These are phyloP conservation scores for Anarhynchus alexandrinus DNA, from an alignment of 2,113 vertebrate species.

Conservation along the genomic window DNA sequence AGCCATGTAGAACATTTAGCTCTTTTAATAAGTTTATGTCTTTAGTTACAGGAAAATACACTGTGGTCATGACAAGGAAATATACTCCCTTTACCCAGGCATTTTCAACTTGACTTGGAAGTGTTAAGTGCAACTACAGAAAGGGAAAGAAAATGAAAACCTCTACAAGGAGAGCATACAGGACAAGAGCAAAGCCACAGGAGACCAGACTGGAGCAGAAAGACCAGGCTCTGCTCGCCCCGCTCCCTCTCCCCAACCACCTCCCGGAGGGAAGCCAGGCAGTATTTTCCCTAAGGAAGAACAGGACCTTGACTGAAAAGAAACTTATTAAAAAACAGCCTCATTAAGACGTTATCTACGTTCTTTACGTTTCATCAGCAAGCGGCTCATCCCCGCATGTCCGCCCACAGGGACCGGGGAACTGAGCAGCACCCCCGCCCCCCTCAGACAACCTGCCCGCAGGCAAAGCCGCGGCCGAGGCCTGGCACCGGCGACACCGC, in stretches of 20 bases:
- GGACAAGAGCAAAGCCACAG: background rate
- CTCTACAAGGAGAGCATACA: no score
- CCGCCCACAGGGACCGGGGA: no score
- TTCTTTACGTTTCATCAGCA: background rate
- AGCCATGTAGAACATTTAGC: fast-evolving
- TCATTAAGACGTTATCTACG: background rate
- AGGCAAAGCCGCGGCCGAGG: background rate
- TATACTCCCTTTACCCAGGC: background rate
- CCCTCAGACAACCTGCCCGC: background rate
- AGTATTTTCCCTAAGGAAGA: background rate
- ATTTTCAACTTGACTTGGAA: background rate
- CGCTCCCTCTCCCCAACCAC: fast-evolving
- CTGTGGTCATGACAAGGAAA: background rate
- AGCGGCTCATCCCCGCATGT: no score
- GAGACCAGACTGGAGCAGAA: no score
- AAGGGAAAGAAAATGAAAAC: background rate
- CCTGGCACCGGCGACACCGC: background rate
- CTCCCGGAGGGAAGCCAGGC: fast-evolving
- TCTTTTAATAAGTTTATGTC: background rate
- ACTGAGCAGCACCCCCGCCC: no score
- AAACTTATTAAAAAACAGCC: background rate
- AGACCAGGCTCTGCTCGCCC: background rate
- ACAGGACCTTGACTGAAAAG: no score
- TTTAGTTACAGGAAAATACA: background rate
- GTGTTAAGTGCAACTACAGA: no score